These are phyloP conservation scores for Helicoverpa assulta DNA, from an alignment of 2,888 invertebrate species.

Conservation along the genomic window DNA sequence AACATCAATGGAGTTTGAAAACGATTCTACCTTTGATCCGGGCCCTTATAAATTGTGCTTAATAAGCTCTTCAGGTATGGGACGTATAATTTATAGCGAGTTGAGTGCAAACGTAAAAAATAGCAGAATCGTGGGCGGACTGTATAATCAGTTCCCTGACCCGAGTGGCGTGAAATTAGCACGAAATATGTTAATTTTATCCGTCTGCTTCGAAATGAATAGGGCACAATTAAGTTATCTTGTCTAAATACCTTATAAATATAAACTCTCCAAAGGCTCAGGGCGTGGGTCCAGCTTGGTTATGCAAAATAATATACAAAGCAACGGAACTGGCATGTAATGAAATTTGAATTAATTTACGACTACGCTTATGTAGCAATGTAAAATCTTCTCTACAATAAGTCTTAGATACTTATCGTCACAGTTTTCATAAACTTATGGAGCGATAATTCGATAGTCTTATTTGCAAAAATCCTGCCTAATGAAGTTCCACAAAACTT, in stretches of 20 bases:
- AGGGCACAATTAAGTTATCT: conserved; percentile 54
- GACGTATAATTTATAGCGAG: conserved; percentile 64
- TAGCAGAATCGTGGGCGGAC: conserved; percentile 56
- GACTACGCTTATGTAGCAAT: not conserved
- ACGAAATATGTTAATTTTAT: conserved; percentile 64
- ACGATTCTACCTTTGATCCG: conserved; percentile 62
- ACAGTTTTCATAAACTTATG: conserved; percentile 22
- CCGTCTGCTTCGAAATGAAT: conserved; percentile 52
- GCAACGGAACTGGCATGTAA: conserved; percentile 16
- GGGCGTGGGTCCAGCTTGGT: conserved; percentile 14
- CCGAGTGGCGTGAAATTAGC: conserved; percentile 56
- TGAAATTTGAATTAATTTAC: not conserved
- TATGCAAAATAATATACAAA: conserved; percentile 29
- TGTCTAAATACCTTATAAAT: conserved; percentile 46
- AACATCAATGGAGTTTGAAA: conserved; percentile 55
- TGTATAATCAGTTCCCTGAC: conserved; percentile 58
- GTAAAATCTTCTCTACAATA: conserved; percentile 6
- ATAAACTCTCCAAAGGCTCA: conserved; percentile 27
- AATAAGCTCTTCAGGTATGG: conserved; percentile 67
- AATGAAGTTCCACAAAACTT: conserved; percentile 29
- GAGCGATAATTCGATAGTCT: conserved; percentile 19
- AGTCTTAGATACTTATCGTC: conserved; percentile 21
- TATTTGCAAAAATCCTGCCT: conserved; percentile 22
- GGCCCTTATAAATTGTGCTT: conserved; percentile 62
- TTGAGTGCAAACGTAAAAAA: conserved; percentile 63